Conservation (phyloP, 2,888 invertebrate genomes). For the Pinctada fucata region DNA sequence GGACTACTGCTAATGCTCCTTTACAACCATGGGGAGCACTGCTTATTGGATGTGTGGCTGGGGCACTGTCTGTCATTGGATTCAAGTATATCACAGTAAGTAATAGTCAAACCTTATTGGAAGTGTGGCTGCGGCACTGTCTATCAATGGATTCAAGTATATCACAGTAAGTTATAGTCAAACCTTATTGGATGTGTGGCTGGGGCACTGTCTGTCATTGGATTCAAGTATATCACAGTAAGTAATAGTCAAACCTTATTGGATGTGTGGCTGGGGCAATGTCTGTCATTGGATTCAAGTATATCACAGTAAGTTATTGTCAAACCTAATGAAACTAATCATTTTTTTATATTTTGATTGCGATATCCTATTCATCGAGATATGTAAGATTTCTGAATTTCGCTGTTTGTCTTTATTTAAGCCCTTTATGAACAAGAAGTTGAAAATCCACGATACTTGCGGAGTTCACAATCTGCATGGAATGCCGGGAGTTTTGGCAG, state of each 20-base stretch:
- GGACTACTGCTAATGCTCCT: conserved; percentile 89
- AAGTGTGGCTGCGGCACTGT: conserved; percentile 85
- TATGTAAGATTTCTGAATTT: too few species aligned
- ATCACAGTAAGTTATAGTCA: conserved; percentile 64
- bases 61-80: conserved; percentile 87
- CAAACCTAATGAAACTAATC: neutral
- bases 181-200: conserved; percentile 89
- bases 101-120: too few species aligned
- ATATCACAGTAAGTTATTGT: conserved; percentile 56
- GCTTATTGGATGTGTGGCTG: conserved; percentile 87
- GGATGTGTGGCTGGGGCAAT: conserved; percentile 87
- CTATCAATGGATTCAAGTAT: conserved; percentile 87
- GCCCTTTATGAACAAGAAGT: conserved; percentile 81
- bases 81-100: conserved; percentile 80
- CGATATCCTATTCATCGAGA: too few species aligned
- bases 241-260: too few species aligned
- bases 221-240: conserved; percentile 82
- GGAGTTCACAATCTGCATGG: conserved; percentile 98
- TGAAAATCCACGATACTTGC: conserved; percentile 89
- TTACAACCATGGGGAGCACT: conserved; percentile 90
- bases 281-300: conserved; percentile 89
- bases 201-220: conserved; percentile 87
- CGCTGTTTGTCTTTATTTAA: conserved; percentile 72
- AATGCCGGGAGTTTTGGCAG: conserved; percentile 93
- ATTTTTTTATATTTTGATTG: neutral